A percentile compares a stretch with the other conserved stretches of the same genome.
These are phyloP conservation scores for Centrocercus urophasianus DNA, from an alignment of 2,113 vertebrate genomes.

Conservation along the genomic window DNA sequence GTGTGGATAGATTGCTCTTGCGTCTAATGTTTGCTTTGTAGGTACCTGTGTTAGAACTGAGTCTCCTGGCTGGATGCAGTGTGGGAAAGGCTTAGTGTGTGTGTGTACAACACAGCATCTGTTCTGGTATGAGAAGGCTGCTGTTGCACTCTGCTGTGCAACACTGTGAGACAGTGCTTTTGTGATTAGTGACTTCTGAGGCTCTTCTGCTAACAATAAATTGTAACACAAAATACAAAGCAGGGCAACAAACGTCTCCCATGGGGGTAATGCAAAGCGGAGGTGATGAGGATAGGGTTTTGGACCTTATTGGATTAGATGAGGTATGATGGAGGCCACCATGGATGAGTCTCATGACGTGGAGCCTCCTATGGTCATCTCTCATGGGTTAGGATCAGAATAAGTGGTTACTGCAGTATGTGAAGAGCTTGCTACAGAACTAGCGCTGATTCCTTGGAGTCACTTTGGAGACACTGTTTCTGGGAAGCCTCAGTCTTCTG, in stretches of 20 bases:
- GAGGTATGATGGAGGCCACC: not conserved
- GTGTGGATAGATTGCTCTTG: not conserved
- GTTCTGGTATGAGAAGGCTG: fast-evolving
- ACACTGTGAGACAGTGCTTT: not conserved
- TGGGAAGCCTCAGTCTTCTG: not conserved
- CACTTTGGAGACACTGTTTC: not conserved
- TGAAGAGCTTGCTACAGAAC: fast-evolving
- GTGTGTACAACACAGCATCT: fast-evolving
- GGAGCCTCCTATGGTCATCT: fast-evolving
- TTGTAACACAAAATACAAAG: fast-evolving
- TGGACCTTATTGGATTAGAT: not conserved
- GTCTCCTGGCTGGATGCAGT: not conserved
- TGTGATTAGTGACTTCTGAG: not conserved
- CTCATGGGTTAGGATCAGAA: not conserved
- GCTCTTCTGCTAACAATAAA: not conserved
- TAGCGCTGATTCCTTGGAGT: not conserved
- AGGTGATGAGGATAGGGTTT: not conserved
- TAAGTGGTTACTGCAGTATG: fast-evolving
- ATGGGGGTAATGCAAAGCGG: not conserved
- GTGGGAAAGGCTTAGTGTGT: fast-evolving
- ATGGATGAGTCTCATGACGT: not conserved
- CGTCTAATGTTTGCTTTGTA: not conserved
- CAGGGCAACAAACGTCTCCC: fast-evolving
- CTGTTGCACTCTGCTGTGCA: not conserved
- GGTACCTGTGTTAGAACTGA: not conserved